Evolutionary conservation across 2,797 vertebrate species (phyloP), one percentile per base, ranked within the genome.

Genomic region (Etheostoma perlongum): DNA sequence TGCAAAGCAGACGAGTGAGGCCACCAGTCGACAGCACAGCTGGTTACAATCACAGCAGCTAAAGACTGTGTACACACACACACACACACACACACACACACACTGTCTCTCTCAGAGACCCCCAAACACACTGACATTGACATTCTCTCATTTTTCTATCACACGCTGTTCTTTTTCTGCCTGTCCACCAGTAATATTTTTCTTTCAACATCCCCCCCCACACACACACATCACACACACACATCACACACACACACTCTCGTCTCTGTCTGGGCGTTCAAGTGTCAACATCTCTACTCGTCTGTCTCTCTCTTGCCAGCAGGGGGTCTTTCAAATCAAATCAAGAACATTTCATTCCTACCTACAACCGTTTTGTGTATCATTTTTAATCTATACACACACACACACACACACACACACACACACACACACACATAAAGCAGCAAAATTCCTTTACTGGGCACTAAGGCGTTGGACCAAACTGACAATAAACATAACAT

Each of bases 1-100:
- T 84, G 67, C 48, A 65, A 51, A 81, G 57, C 72, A 81, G 88
- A 78, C 25, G 76, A 92, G 82, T 83, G 89, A 86, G 84, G 82
- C 84, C 84, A 82, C 77, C 82, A 70, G 72, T 91, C 81, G 18
- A 85, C 81, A 72, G 76, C 83, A 92, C 94, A 96, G 93, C 95
- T 92, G 95, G 93, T 91, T 93, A 51, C 85, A 95, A 96, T 96
- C 93, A 94, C 57, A 2, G 70, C 27, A 72, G 70, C 84, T 78
- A 89, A 76, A 72, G 71, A 82, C 67, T 75, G 15, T 1, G 40
- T 21, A 61, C 72, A 47, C 51, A 33, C 49, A 62, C 71, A 81
- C 65, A 59, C 55, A 61, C 65, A 62, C 70, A 51, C 57, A 40
- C 79, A 47, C 51, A 49, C 30, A 2, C 55, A 59, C 55, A 12